A percentile compares a stretch with the other conserved stretches of the same genome.
phyloP scores from a whole-genome alignment of 2,113 vertebrate genomes.

The Chaetura pelagica region DNA sequence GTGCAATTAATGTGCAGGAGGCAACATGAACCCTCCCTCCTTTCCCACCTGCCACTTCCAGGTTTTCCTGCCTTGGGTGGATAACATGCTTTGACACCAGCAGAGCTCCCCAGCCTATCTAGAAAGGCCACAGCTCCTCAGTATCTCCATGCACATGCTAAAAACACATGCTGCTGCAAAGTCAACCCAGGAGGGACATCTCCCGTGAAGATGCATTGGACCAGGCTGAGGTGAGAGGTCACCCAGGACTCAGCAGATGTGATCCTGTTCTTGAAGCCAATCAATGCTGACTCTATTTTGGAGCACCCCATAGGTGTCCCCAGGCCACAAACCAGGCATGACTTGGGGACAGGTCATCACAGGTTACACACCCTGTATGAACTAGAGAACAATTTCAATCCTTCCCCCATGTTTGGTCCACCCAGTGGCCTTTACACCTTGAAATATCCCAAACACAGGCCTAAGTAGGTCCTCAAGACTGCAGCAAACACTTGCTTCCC shows the following conservation, averaged over 20 bases:
- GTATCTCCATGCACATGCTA: neutral
- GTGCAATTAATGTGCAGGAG: neutral
- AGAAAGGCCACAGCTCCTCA: neutral
- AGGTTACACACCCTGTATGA: neutral
- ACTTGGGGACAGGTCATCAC: neutral
- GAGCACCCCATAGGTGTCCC: neutral
- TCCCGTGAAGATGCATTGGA: neutral
- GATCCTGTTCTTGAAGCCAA: neutral
- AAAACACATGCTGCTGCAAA: neutral
- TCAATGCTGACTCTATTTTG: neutral
- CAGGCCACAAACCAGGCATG: neutral
- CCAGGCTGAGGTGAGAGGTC: neutral
- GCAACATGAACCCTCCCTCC: neutral
- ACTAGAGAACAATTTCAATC: neutral
- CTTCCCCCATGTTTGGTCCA: neutral
- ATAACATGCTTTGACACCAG: neutral
- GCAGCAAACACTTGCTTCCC: neutral
- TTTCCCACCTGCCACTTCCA: neutral
- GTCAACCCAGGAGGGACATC: neutral
- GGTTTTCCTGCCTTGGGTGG: neutral
- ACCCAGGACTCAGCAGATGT: neutral
- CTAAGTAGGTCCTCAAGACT: neutral
- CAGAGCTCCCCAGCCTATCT: neutral
- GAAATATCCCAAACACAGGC: neutral
- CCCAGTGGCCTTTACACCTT: neutral